Base-by-base conservation (phyloP, 2,888 invertebrate genomes). In the Orthosia gothica region DNA sequence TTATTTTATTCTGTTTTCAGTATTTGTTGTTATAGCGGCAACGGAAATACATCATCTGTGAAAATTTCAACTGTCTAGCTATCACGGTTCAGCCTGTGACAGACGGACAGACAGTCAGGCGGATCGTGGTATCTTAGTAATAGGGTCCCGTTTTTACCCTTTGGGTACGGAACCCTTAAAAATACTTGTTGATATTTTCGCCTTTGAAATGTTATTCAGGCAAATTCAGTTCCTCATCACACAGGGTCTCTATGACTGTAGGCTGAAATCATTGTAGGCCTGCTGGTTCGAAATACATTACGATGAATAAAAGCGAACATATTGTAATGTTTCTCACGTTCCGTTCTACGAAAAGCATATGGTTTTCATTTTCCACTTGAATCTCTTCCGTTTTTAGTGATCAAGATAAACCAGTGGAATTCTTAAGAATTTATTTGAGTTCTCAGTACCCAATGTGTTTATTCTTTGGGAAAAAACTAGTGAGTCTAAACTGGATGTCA, bases 291-390 rank as follows among this genome's bases (percentile, higher is more conserved):
- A 40, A 45, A 15, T 71, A 50, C n/a, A 47, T 58, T 58, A 47
- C 13, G 12, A 32, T 67, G 16, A 47, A 11, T 49, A 54, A 78
- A 15, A 59, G 20, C 54, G 18, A 77, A 59, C 70, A 69, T 61
- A 40, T 57, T 47, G 45, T 23, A 76, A 61, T 55, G 23, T 26
- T 84, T 84, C 74, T 77, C 72, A 81, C 72, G 63, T 76, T 68
- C 70, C 40, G 40, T 55, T 76, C 55, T 62, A 45, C 65, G 65
- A 70, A 82, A 12, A 32, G 63, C 82, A 85, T 66, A 61, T 79
- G 73, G 64, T 77, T 74, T 77, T 68, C 26, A 78, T 81, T 78
- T 81, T 84, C 70, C 69, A 62, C n/a, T 59, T 80, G 20, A 64
- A 74, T 75, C 58, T 59, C 40, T 32, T 13, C 18, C 18, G 16